Evolutionary conservation across 2,113 vertebrate genomes (phyloP), one percentile per base, ranked within the genome.

Genomic region (Actinemys pallida): DNA sequence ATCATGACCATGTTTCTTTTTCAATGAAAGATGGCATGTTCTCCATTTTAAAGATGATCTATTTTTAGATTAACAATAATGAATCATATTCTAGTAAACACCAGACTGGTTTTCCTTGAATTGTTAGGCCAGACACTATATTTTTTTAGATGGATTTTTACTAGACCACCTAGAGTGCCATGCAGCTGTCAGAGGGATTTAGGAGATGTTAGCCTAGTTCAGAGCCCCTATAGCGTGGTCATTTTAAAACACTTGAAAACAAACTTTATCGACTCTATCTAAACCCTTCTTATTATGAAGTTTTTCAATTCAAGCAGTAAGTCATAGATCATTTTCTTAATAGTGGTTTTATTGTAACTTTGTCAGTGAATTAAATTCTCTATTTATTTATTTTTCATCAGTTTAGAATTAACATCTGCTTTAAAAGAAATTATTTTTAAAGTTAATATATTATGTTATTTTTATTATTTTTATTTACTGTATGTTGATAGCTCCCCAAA

Each of bases 161-260:
- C 92, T 88, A 78, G 98, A 98, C 98, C 98, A 99, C 98, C 98
- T 98, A 94, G 94, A 88, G 95, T 96, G 96, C 54, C 11, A 87
- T 88, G 95, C 97, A 94, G 97, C 90, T 98, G 62, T 94, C 4
- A 5, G 86, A 76, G 93, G 89, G 93, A 83, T 96, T 96, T 95
- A 50, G 65, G 96, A 90, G 92, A 78, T 29, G 47, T 85, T 80
- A 81, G 59, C 42, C 57, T 49, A 65, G 0, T 39, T 59, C 87
- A 75, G 7, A 53, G 72, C 93, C 7, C 8, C 39, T 95, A 84
- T 54, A 91, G 29, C 47, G 75, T 81, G 84, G 56, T 65, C 35
- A 29, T 72, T 94, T 94, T 62, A 94, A 92, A 62, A 86, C 47
- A 82, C 87, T 92, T 95, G 88, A 92, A 93, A 92, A 88, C 65